Conservation (phyloP, 2,113 vertebrate species). For the Azemiops feae region DNA sequence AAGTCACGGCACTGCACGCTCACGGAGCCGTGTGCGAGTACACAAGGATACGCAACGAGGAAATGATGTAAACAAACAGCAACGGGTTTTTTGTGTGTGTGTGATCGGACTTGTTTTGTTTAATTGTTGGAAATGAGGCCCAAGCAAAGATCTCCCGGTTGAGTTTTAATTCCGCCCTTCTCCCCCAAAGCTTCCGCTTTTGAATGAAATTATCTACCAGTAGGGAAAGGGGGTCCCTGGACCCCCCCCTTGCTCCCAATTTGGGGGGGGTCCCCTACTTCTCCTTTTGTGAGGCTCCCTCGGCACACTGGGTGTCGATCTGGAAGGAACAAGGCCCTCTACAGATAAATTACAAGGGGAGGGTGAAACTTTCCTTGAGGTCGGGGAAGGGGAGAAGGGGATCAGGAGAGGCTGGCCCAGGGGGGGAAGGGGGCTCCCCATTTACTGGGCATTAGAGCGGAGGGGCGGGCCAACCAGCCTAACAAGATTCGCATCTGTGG, state of each 20-base stretch:
- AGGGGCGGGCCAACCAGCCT: background rate
- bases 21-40: background rate
- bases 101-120: background rate
- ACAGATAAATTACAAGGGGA: no score
- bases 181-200: background rate
- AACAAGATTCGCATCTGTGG: no score
- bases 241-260: background rate
- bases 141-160: background rate
- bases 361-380: no score
- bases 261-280: background rate
- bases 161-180: background rate
- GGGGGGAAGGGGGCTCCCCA: background rate
- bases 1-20: background rate
- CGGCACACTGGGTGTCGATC: background rate
- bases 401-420: fast-evolving
- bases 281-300: background rate
- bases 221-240: background rate
- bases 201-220: background rate
- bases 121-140: background rate
- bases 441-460: background rate
- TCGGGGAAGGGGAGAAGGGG: background rate
- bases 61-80: background rate
- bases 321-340: no score
- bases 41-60: background rate
- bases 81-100: fast-evolving